Base-by-base conservation (phyloP, 2,797 vertebrate species). In the Sebastes melanostomus region DNA sequence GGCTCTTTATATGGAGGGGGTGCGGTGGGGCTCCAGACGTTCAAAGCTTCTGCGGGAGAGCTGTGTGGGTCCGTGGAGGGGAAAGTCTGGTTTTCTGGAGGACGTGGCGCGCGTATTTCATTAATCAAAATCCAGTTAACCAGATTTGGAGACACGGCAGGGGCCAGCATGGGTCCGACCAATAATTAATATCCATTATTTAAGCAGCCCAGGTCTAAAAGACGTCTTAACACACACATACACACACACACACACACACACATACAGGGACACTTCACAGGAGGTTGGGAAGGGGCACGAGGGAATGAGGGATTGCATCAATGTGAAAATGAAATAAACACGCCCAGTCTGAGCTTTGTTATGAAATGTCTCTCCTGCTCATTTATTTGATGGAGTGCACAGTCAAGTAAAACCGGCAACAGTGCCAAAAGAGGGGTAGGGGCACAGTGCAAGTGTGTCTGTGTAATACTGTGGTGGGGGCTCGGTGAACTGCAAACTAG, bases 101-200 rank as follows among this genome's bases (percentile, higher is more conserved):
- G 86, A 93, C 81, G 76, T 34, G 71, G 75, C 58, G 67, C 78
- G 56, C 69, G 78, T 75, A 81, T 91, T 94, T 86, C 92, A 94
- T 94, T 90, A 89, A 95, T 93, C 93, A 92, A 92, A 94, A 90
- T 93, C 93, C 87, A 87, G 90, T 93, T 95, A 93, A 92, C 83
- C 89, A 88, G 85, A 91, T 93, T 87, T 86, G 84, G 88, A 91
- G 85, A 90, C 88, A 78, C 38, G 72, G 62, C 78, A 75, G 80
- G 79, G 87, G 83, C 85, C 78, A 86, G 81, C 86, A 84, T 52
- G 86, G 77, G 85, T 86, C 82, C 76, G 69, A 84, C 61, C 86
- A 90, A 89, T 91, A 93, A 94, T 93, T 92, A 91, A 93, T 91
- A 91, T 90, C 89, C 84, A 92, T 93, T 91, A 92, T 93, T 90